Conservation (phyloP, 1,140 invertebrate genomes). For the Pantala flavescens region DNA sequence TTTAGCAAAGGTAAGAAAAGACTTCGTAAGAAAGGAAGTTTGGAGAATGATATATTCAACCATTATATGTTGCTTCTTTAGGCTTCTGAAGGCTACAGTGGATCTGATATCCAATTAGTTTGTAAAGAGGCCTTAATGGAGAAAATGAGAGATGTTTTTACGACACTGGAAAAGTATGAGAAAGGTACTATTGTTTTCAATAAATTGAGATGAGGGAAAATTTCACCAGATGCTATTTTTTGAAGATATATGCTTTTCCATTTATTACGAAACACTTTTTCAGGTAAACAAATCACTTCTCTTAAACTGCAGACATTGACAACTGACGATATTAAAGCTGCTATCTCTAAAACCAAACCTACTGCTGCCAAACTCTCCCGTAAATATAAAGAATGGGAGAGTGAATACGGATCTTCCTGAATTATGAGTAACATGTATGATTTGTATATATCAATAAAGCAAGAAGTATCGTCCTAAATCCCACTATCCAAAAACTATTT, state of each 20-base stretch:
- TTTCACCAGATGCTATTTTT: constrained; percentile 31
- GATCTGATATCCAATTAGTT: constrained; percentile 75
- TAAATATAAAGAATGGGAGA: neutral
- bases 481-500: no score
- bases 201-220: constrained; percentile 14
- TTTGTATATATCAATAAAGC: no score
- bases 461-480: no score
- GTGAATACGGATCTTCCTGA: neutral
- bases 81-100: constrained; percentile 69
- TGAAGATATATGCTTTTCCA: no score
- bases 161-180: constrained; percentile 22
- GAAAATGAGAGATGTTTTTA: constrained; percentile 34
- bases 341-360: constrained; percentile 39
- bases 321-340: constrained; percentile 38
- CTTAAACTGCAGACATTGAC: constrained; percentile 37
- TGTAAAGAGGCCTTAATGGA: constrained; percentile 78
- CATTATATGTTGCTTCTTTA: constrained; percentile 28
- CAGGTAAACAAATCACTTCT: constrained; percentile 22
- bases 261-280: no score
- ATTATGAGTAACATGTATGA: no score
- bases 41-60: constrained; percentile 7
- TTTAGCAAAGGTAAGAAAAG: constrained; percentile 37
- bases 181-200: constrained; percentile 8
- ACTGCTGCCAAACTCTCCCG: constrained; percentile 26
- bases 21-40: constrained; percentile 4